Percentiles rank a stretch among this genome's conserved stretches.
phyloP scores from a whole-genome alignment of 2,113 vertebrate species.

The Engraulis encrasicolus region DNA sequence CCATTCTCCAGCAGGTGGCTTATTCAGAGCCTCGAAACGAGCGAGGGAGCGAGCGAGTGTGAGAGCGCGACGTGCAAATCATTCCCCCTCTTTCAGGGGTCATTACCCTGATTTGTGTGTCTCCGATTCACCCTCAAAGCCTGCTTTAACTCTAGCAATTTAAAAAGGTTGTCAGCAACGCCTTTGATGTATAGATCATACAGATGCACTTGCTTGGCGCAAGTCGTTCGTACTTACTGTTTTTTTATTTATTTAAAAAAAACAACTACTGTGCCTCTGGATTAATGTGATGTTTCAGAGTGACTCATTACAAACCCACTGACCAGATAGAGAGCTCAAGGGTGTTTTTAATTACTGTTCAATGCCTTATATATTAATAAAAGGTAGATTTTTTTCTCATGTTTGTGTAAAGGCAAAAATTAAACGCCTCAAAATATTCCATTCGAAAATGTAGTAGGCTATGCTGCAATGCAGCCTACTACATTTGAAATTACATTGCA shows the following conservation, averaged over 20 bases:
- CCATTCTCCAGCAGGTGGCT: constrained; percentile 53
- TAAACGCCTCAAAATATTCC: too few relatives aligned
- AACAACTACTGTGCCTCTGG: neutral
- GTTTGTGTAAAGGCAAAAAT: too few relatives aligned
- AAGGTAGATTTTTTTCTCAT: too few relatives aligned
- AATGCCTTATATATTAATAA: neutral
- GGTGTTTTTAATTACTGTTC: neutral
- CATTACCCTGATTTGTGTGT: constrained; percentile 40
- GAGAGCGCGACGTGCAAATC: constrained; percentile 54
- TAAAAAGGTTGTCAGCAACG: neutral
- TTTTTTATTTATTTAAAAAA: too few relatives aligned
- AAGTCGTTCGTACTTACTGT: neutral
- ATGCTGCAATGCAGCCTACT: too few relatives aligned
- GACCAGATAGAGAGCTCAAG: neutral
- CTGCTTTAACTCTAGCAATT: neutral
- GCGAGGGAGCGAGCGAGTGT: too few relatives aligned
- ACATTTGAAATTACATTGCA: too few relatives aligned
- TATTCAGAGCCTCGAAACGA: constrained; percentile 59
- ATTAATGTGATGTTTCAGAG: neutral
- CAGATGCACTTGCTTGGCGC: neutral
- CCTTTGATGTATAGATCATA: neutral
- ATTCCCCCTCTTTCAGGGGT: constrained; percentile 49
- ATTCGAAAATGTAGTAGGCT: too few relatives aligned
- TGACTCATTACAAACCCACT: neutral
- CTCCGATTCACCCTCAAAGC: constrained; percentile 11